Conservation (phyloP, 2,888 invertebrate species). For the Parapristionchus giblindavisi region DNA sequence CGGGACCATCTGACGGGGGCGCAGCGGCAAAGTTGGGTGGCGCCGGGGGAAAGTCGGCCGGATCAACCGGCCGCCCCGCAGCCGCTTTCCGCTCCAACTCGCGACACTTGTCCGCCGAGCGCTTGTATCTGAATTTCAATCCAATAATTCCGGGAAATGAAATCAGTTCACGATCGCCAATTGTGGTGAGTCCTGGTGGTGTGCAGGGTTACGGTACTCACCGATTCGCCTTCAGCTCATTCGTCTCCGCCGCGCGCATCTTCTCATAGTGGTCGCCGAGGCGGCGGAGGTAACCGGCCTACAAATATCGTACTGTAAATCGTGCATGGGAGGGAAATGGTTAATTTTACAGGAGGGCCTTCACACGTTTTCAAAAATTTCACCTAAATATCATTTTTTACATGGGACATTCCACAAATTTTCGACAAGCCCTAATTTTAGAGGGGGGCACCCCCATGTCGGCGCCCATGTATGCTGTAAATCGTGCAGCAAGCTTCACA, state of each 20-base stretch:
- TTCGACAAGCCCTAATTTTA: too few species aligned
- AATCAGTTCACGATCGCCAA: background rate
- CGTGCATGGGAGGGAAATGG: too few species aligned
- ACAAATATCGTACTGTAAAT: too few species aligned
- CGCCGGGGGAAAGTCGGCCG: conserved; percentile 49
- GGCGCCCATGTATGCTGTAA: too few species aligned
- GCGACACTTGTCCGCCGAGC: conserved; percentile 35
- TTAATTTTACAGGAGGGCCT: too few species aligned
- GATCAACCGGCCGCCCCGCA: conserved; percentile 45
- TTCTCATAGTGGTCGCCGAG: conserved; percentile 48
- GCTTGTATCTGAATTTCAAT: conserved; percentile 36
- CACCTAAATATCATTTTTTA: too few species aligned
- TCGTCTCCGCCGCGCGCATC: conserved; percentile 42
- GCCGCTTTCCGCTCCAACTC: conserved; percentile 21
- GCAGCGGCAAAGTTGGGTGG: conserved; percentile 38
- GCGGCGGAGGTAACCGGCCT: conserved; percentile 37
- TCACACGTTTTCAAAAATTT: too few species aligned
- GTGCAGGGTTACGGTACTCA: too few species aligned
- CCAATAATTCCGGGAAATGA: too few species aligned
- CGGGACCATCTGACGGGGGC: background rate
- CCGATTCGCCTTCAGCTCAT: conserved; percentile 48
- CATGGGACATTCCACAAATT: too few species aligned
- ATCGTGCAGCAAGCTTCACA: too few species aligned
- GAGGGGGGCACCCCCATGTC: too few species aligned
- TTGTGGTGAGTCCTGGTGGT: background rate